phyloP scores from a whole-genome alignment of 2,888 invertebrate species.

The Opisthograptis luteolata region DNA sequence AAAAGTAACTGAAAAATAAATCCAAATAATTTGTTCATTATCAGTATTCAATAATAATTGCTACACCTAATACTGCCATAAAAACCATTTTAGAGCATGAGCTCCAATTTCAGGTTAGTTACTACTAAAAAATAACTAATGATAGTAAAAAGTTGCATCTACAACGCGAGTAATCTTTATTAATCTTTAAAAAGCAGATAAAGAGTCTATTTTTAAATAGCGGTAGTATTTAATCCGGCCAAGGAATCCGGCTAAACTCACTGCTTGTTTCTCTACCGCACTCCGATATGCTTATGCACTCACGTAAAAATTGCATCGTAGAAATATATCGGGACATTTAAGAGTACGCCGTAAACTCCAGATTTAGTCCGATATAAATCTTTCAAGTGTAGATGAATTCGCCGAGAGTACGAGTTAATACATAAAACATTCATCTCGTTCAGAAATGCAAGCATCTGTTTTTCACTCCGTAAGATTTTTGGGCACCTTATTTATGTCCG shows the following conservation, averaged over 20 bases:
- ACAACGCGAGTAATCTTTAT: no score
- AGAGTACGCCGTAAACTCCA: conserved; percentile 58
- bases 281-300: conserved; percentile 49
- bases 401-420: conserved; percentile 75
- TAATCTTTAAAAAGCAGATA: no score
- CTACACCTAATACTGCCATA: no score
- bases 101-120: no score
- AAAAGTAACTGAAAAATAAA: no score
- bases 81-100: no score
- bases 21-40: no score
- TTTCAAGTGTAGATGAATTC: conserved; percentile 77
- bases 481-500: conserved; percentile 43
- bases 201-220: no score
- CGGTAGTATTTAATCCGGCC: no score
- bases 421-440: conserved; percentile 77
- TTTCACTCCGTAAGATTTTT: conserved; percentile 58
- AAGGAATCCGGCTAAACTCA: conserved; percentile 1
- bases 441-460: conserved; percentile 75
- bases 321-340: conserved; percentile 47
- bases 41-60: no score
- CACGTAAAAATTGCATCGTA: conserved; percentile 53
- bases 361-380: conserved; percentile 78
- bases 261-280: conserved; percentile 4
- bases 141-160: no score
- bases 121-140: no score